Evolutionary conservation across 2,797 vertebrate species (phyloP).

Genomic region (Hafferia zeledoni): DNA sequence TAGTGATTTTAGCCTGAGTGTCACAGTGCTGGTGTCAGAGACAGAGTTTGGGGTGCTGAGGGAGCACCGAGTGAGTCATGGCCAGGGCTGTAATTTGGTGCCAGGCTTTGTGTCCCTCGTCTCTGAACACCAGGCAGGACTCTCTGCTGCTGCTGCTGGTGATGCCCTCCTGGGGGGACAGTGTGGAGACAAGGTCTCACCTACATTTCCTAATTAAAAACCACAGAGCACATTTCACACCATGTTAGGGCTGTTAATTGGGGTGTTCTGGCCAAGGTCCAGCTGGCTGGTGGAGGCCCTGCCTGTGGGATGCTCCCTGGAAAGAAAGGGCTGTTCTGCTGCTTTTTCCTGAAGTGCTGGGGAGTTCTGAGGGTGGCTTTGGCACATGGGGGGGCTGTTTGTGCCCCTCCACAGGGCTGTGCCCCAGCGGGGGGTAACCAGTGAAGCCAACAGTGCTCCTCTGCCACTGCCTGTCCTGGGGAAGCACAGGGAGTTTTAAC

Average conservation of each 20-base stretch:
- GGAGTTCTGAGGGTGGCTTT: neutral
- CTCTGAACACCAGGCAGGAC: neutral
- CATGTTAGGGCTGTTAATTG: neutral
- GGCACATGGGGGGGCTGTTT: rapidly evolving
- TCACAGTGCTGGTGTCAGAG: neutral
- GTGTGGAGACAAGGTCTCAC: neutral
- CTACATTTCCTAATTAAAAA: neutral
- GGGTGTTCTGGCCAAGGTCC: neutral
- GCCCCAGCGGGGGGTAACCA: neutral
- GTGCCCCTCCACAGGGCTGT: rapidly evolving
- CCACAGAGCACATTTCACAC: neutral
- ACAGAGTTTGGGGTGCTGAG: neutral
- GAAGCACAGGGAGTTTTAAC: neutral
- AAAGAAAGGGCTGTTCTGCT: neutral
- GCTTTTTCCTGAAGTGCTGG: rapidly evolving
- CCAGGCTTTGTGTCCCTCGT: neutral
- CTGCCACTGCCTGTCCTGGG: neutral
- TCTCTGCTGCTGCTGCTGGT: neutral
- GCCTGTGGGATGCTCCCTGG: neutral
- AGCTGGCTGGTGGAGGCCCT: neutral
- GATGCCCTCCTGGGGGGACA: no score
- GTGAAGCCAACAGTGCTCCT: neutral
- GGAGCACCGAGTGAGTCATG: rapidly evolving
- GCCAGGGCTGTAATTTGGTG: neutral
- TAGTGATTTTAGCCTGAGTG: neutral